phyloP scores from a whole-genome alignment of 2,113 vertebrate genomes.

The Eclectus roratus region DNA sequence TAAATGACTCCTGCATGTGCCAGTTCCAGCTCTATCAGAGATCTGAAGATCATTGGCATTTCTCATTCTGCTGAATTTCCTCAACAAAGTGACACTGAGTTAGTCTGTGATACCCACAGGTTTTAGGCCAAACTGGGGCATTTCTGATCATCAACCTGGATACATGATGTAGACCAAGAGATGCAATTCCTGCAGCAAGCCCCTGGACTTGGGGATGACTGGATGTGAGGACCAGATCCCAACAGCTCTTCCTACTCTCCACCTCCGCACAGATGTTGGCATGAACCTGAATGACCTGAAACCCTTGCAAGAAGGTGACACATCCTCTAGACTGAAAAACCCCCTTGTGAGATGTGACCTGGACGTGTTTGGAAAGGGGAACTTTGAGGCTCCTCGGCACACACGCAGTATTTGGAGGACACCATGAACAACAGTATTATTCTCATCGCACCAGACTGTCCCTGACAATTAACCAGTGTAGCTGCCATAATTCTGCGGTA shows the following conservation, averaged over 20 bases:
- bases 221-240: neutral
- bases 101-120: fast-evolving
- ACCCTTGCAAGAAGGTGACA: fast-evolving
- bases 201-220: fast-evolving
- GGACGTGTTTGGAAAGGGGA: neutral
- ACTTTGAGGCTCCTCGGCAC: neutral
- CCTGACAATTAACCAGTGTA: too few relatives aligned
- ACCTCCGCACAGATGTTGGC: neutral
- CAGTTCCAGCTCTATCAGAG: neutral
- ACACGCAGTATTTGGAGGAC: fast-evolving
- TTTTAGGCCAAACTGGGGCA: fast-evolving
- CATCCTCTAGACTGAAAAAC: neutral
- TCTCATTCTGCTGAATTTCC: neutral
- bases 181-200: fast-evolving
- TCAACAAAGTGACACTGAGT: neutral
- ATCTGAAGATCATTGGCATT: neutral
- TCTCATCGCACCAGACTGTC: neutral
- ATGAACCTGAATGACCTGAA: fast-evolving
- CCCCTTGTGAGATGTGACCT: neutral
- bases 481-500: neutral
- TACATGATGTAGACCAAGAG: fast-evolving
- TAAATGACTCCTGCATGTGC: neutral
- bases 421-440: fast-evolving
- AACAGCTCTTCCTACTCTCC: neutral
- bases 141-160: neutral